Evolutionary conservation across 2,888 invertebrate species (phyloP).

Genomic region (Orthonevra nobilis): DNA sequence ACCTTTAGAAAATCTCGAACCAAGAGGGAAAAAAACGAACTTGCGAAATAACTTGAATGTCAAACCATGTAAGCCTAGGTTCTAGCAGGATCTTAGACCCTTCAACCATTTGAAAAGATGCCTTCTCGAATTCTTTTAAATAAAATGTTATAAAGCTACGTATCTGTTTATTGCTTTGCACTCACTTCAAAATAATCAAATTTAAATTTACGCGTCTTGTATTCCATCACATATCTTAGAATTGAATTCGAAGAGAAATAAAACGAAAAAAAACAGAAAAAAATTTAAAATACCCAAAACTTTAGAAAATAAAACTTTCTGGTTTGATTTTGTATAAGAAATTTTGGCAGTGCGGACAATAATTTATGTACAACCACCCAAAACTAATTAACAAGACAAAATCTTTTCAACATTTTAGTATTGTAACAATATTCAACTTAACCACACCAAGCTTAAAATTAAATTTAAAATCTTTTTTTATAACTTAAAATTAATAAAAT

Average conservation of each 20-base stretch:
- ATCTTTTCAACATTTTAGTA: neutral
- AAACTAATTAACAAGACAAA: constrained; percentile 9
- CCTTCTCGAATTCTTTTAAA: too few relatives aligned
- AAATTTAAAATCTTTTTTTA: neutral
- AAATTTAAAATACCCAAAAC: neutral
- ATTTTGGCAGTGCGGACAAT: constrained; percentile 65
- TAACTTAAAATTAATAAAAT: constrained; percentile 15
- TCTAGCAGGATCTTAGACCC: too few relatives aligned
- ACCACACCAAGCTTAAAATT: neutral
- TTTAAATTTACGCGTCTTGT: too few relatives aligned
- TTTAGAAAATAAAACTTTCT: constrained; percentile 1
- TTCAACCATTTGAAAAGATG: too few relatives aligned
- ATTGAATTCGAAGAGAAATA: neutral
- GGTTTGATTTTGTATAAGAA: constrained; percentile 15
- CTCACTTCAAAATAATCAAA: neutral
- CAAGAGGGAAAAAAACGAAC: too few relatives aligned
- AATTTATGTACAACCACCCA: constrained; percentile 43
- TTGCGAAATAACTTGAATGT: too few relatives aligned
- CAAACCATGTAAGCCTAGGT: too few relatives aligned
- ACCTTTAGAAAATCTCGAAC: too few relatives aligned
- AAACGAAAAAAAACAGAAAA: neutral
- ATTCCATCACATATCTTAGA: constrained; percentile 45
- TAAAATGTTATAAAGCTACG: too few relatives aligned
- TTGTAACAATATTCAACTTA: too few relatives aligned
- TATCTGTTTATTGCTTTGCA: too few relatives aligned